Evolutionary conservation across 2,113 vertebrate genomes (phyloP).

Genomic region (Hiodon tergisus): DNA sequence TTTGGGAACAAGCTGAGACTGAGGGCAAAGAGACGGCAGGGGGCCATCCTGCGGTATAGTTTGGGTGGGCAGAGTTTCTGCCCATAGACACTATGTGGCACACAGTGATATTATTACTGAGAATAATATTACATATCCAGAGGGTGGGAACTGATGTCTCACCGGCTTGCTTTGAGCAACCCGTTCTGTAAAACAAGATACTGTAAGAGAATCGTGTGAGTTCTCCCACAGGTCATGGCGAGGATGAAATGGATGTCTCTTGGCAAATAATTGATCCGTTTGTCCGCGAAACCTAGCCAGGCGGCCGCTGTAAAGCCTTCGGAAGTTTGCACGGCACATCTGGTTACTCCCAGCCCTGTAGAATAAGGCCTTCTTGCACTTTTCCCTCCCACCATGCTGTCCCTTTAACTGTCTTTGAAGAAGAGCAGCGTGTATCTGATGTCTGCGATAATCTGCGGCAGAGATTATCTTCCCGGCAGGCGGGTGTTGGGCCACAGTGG

Average conservation of each 20-base stretch:
- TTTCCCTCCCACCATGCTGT: not conserved
- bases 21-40: conserved; percentile 24
- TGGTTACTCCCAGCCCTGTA: conserved; percentile 33
- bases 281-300: conserved; percentile 39
- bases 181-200: conserved; percentile 22
- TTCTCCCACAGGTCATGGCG: conserved; percentile 32
- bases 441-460: not conserved
- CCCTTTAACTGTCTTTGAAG: conserved; percentile 34
- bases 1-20: conserved; percentile 55
- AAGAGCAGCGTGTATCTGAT: conserved; percentile 28
- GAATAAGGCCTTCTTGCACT: not conserved
- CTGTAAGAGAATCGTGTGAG: conserved; percentile 28
- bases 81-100: conserved; percentile 9
- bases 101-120: not conserved
- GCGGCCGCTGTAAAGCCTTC: conserved; percentile 41
- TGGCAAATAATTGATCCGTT: conserved; percentile 43
- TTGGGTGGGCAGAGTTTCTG: conserved; percentile 44
- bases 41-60: conserved; percentile 26
- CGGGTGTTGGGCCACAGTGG: conserved; percentile 5
- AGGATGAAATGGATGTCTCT: conserved; percentile 41
- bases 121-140: conserved; percentile 35
- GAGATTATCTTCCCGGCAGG: not conserved
- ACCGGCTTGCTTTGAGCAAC: conserved; percentile 5
- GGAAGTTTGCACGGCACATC: conserved; percentile 32
- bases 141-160: conserved; percentile 23